Base-by-base conservation (phyloP, 2,113 vertebrate species). In the Struthidea cinerea region DNA sequence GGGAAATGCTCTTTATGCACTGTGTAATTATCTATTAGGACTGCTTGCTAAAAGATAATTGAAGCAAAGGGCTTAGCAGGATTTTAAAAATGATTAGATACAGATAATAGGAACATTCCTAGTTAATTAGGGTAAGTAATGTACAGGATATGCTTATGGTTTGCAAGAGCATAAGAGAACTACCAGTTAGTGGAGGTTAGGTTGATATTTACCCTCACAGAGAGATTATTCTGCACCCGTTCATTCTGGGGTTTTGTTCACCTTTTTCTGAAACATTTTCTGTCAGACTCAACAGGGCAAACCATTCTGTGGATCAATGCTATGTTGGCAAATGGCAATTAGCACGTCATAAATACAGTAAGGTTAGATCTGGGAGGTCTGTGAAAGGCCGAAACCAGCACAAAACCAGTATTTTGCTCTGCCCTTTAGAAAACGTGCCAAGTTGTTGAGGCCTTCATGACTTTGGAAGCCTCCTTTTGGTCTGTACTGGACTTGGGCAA, bases 61-160 rank as follows among this genome's bases (percentile, higher is more conserved):
- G 71, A 90, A 78, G 39, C 35, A 85, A 91, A 73, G 22, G 18
- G 30, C 59, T 97, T 87, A 91, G 39, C 46, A 74, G 67, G 63
- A 88, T 83, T 96, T 49, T 10, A 96, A 83, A 93, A 91, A 77
- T 50, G 0, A 82, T 71, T 95, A 69, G 63, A 86, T 70, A 84
- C 24, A 70, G 71, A 83, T 86, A 90, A 83, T 60, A 87, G 49
- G 90, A 70, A 88, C 27, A 74, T 67, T 91, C 47, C 70, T 39
- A 69, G 57, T 77, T 95, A 90, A 96, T 92, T 80, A 85, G 68
- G 22, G 21, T 90, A 90, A 93, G 61, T 91, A 93, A 93, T 32
- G 18, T 30, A 65, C 53, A 79, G 49, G 56, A 35, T 59, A 77
- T 44, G 61, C 6, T 35, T 46, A 50, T 0, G 6, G 26, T 60